Conservation (phyloP, 2,797 vertebrate species). For the Calcarius lapponicus region DNA sequence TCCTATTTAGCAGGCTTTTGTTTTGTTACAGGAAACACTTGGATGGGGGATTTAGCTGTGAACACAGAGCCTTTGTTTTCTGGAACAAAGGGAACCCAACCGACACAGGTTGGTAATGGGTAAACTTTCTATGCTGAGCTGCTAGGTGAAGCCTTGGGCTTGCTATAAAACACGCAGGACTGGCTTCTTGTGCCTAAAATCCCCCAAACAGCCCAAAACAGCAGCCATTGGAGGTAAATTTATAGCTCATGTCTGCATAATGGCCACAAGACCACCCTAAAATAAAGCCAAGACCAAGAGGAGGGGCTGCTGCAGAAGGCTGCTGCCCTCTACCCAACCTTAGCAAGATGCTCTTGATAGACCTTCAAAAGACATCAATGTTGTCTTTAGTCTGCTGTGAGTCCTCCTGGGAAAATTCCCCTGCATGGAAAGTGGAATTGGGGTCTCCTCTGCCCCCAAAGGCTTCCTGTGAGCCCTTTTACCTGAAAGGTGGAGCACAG, state of each 20-base stretch:
- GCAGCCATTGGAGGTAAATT: not conserved
- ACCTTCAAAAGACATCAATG: not conserved
- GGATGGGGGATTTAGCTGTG: not conserved
- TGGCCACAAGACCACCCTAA: not conserved
- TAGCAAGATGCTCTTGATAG: not conserved
- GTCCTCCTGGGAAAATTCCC: not conserved
- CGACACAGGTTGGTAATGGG: not conserved
- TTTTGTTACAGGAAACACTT: not conserved
- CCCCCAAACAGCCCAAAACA: not conserved
- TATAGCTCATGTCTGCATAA: not conserved
- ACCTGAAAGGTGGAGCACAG: not conserved
- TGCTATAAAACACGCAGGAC: accelerated
- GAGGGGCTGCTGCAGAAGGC: not conserved
- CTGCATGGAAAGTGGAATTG: not conserved
- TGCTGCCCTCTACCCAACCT: not conserved
- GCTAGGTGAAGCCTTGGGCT: not conserved
- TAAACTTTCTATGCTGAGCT: not conserved
- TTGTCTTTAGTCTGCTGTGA: not conserved
- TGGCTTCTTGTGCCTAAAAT: not conserved
- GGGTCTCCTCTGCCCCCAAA: not conserved
- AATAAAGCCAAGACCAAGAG: not conserved
- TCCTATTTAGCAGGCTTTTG: constrained; percentile 13
- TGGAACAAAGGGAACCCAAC: constrained; percentile 1
- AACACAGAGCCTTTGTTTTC: constrained; percentile 33
- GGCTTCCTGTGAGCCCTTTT: not conserved